These are phyloP conservation scores for Ridgeia piscesae DNA, from an alignment of 1,140 invertebrate species.

Conservation along the genomic window DNA sequence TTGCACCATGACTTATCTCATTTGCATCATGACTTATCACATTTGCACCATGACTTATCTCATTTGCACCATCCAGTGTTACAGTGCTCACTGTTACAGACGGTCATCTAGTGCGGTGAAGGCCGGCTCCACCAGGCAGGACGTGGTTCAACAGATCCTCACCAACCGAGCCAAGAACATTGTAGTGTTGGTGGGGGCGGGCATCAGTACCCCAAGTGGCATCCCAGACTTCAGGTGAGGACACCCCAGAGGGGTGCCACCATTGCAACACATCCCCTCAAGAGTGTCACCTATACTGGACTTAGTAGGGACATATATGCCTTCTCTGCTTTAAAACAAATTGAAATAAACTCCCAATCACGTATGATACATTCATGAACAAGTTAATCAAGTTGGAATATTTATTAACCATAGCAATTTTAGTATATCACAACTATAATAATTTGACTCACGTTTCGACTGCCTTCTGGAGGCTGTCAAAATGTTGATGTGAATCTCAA, in stretches of 20 bases:
- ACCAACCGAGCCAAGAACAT: slow-evolving; percentile 42
- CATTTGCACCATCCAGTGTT: not conserved
- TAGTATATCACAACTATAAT: too few relatives aligned
- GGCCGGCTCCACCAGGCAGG: not conserved
- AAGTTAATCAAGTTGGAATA: too few relatives aligned
- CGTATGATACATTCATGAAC: too few relatives aligned
- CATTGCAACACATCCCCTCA: not conserved
- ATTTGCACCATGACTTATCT: too few relatives aligned
- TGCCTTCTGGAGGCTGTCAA: too few relatives aligned
- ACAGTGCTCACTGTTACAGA: not conserved
- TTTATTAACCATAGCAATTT: too few relatives aligned
- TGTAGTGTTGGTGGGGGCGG: slow-evolving; percentile 61
- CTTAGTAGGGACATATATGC: too few relatives aligned
- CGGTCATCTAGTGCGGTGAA: not conserved
- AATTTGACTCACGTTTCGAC: too few relatives aligned
- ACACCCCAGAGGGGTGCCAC: not conserved
- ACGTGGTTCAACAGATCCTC: slow-evolving; percentile 12
- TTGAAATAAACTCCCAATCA: too few relatives aligned
- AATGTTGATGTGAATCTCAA: too few relatives aligned
- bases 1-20: not conserved
- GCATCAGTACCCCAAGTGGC: slow-evolving; percentile 62
- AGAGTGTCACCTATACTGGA: not conserved
- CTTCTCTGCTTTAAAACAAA: too few relatives aligned
- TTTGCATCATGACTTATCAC: not conserved
- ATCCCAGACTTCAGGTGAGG: slow-evolving; percentile 59